phyloP scores from a whole-genome alignment of 2,113 vertebrate species.

The Scopus umbretta region DNA sequence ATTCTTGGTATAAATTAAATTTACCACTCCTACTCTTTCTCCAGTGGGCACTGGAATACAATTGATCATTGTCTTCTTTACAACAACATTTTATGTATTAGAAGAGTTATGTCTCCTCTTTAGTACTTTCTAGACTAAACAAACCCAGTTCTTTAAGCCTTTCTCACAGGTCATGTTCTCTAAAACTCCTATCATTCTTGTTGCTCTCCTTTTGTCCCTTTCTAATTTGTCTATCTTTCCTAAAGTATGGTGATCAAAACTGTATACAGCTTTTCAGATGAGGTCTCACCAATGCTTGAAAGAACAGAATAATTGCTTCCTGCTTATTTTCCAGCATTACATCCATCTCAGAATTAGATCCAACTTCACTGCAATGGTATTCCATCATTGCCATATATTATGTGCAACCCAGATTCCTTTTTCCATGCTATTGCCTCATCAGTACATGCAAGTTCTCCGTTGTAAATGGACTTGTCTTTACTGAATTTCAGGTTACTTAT shows the following conservation, averaged over 20 bases:
- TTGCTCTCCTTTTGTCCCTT: background rate
- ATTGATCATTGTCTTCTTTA: constrained; percentile 18
- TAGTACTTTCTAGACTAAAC: constrained; percentile 42
- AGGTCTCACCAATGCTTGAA: background rate
- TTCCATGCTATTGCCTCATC: background rate
- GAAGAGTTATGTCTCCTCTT: constrained; percentile 20
- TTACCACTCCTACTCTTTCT: background rate
- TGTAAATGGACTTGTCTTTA: background rate
- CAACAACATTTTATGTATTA: constrained; percentile 3
- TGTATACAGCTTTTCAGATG: background rate
- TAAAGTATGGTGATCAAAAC: background rate
- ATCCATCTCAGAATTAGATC: background rate
- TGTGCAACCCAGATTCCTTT: background rate
- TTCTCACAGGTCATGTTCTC: constrained; percentile 14
- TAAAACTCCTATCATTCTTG: background rate
- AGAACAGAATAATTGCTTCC: constrained; percentile 1
- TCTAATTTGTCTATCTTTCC: background rate
- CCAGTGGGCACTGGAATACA: background rate
- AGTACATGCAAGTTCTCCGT: background rate
- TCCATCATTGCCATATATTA: background rate
- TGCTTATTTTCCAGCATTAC: background rate
- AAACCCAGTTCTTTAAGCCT: constrained; percentile 23
- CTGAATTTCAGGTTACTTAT: background rate
- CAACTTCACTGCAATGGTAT: background rate
- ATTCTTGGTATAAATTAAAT: background rate